These are phyloP conservation scores for Agelas oroides DNA, from an alignment of 37 sponge, comb jelly and placozoan genomes.

Conservation along the genomic window DNA sequence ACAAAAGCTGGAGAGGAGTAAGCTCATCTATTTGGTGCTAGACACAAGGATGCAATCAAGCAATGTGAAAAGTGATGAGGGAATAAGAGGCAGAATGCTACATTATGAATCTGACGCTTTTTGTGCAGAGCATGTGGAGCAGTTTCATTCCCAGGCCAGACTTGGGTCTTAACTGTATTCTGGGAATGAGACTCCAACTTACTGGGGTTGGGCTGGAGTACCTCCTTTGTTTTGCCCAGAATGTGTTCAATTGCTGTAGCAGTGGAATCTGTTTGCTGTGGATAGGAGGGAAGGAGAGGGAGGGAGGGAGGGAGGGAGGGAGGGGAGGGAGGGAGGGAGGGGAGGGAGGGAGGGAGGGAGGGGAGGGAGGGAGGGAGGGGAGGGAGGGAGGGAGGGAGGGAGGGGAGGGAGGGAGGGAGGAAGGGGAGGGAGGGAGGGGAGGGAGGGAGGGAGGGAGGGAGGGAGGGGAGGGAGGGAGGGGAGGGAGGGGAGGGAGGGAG, in stretches of 20 bases:
- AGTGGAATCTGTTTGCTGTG: slow-evolving; percentile 78
- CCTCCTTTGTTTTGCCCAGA: slow-evolving; percentile 81
- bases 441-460: not conserved
- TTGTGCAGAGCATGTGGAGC: too few species aligned
- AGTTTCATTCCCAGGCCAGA: too few species aligned
- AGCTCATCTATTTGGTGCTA: too few species aligned
- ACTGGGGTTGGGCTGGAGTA: slow-evolving; percentile 94
- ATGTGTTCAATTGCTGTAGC: slow-evolving; percentile 51
- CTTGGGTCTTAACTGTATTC: too few species aligned
- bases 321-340: not conserved
- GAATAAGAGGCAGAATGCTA: too few species aligned
- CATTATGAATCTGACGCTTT: too few species aligned
- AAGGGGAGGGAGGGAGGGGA: too few species aligned
- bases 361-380: not conserved
- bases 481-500: too few species aligned
- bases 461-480: not conserved
- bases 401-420: not conserved
- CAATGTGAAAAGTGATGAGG: too few species aligned
- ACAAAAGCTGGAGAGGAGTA: not conserved
- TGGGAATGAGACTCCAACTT: not conserved
- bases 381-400: too few species aligned
- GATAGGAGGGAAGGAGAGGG: not conserved
- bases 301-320: not conserved
- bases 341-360: not conserved
- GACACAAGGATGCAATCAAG: too few species aligned